A percentile compares a stretch with the other conserved stretches of the same genome.
These are phyloP conservation scores for Sciurus vulgaris DNA, from an alignment of 2,797 vertebrate species.

Conservation along the genomic window DNA sequence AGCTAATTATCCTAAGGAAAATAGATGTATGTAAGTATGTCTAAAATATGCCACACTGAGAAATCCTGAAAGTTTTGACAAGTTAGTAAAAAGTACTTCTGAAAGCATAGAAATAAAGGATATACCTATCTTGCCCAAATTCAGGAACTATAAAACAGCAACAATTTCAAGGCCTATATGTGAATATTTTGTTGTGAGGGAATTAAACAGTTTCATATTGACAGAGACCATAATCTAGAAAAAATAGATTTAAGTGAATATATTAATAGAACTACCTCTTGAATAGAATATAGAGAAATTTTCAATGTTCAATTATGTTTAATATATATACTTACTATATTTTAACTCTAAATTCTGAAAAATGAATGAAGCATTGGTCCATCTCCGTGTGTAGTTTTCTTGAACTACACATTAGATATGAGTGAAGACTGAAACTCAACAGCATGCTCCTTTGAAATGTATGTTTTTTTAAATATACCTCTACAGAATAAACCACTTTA, in stretches of 20 bases:
- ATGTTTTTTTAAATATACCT: not conserved
- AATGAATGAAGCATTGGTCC: not conserved
- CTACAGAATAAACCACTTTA: slow-evolving; percentile 10
- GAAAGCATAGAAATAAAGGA: slow-evolving; percentile 81
- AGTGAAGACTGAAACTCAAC: not conserved
- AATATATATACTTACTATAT: not conserved
- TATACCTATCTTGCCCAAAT: slow-evolving; percentile 81
- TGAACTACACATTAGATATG: slow-evolving; percentile 10
- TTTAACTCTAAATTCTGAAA: slow-evolving; percentile 51
- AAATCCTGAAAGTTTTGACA: not conserved
- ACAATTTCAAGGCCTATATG: slow-evolving; percentile 80
- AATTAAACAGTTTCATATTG: slow-evolving; percentile 37
- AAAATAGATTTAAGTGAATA: slow-evolving; percentile 10
- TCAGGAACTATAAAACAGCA: slow-evolving; percentile 77
- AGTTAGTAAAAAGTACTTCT: slow-evolving; percentile 50
- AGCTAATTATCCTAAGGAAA: not conserved
- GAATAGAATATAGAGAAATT: slow-evolving; percentile 59
- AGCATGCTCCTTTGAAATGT: not conserved
- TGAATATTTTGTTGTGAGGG: slow-evolving; percentile 81
- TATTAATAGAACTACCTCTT: slow-evolving; percentile 76
- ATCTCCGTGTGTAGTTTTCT: not conserved
- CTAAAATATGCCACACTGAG: not conserved
- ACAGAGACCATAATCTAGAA: not conserved
- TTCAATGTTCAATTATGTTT: not conserved
- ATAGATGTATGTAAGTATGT: not conserved